A percentile compares a stretch with the other conserved stretches of the same genome.
These are phyloP conservation scores for Sinodicranocentrus sp. DNA, from an alignment of 2,888 invertebrate species.

Conservation along the genomic window DNA sequence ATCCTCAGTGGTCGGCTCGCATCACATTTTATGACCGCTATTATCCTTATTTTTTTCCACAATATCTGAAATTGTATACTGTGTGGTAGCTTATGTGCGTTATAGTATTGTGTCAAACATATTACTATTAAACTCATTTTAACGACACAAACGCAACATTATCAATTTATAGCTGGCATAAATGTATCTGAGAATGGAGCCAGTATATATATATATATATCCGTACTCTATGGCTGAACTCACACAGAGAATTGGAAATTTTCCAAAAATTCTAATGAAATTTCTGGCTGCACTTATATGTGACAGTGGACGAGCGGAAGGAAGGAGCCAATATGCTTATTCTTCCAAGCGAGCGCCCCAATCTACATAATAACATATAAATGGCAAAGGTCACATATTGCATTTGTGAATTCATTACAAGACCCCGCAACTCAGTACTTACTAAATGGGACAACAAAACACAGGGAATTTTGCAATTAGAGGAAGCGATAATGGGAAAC, in stretches of 20 bases:
- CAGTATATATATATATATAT: neutral
- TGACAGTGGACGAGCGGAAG: conserved; percentile 33
- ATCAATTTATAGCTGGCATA: too few relatives aligned
- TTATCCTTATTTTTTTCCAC: neutral
- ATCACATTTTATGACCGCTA: too few relatives aligned
- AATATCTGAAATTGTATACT: neutral
- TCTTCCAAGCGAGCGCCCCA: conserved; percentile 48
- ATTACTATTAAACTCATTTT: neutral
- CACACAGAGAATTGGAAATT: conserved; percentile 64
- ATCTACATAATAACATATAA: conserved; percentile 40
- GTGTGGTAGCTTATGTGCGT: neutral
- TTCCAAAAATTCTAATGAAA: conserved; percentile 67
- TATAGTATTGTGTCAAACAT: neutral
- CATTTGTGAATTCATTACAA: conserved; percentile 45
- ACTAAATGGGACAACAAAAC: neutral
- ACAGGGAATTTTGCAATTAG: neutral
- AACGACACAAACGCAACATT: too few relatives aligned
- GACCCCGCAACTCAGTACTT: neutral
- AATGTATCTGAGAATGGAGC: too few relatives aligned
- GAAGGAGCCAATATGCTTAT: conserved; percentile 49
- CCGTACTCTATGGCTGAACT: neutral
- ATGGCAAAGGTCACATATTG: conserved; percentile 66
- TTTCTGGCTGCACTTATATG: conserved; percentile 40
- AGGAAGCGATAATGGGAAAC: neutral
- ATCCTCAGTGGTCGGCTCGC: too few relatives aligned